Evolutionary conservation across 2,888 invertebrate species (phyloP), one percentile per base, ranked within the genome.

Genomic region (Oligia latruncula): DNA sequence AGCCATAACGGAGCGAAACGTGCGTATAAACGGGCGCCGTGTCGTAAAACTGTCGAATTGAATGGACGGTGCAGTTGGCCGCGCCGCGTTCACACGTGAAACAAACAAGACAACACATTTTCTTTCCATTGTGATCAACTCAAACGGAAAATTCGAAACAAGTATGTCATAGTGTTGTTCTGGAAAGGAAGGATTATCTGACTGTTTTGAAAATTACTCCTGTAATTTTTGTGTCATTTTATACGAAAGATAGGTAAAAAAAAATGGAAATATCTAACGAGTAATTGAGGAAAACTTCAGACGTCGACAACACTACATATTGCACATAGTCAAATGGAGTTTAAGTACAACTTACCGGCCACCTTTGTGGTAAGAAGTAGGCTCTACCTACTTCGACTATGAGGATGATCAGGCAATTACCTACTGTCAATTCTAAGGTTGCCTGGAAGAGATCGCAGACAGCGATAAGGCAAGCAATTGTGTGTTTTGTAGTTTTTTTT

Each of bases 31-130:
- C 93, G 94, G 91, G 88, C 91, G 88, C 84, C 86, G 81, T 87
- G 91, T 93, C 95, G 94, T 96, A 95, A 96, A 96, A 92, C 95
- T 95, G 95, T 95, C 95, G 93, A 93, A 94, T 84, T 90, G 93
- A 94, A 95, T 93, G 93, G 91, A 92, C 92, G 92, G 87, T 91
- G 91, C 93, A 90, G 91, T 92, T 90, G 93, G 90, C 90, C 91
- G 90, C 89, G 84, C 84, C 83, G 76, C 81, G 87, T 81, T 87
- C 86, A 86, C 83, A 85, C 82, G 87, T 86, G 89, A 82, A 88
- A 81, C 78, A 87, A 85, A 89, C 89, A 89, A 86, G 87, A 86
- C 86, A 86, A 89, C 83, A 74, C 65, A 77, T 82, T 85, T 87
- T 89, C 81, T 82, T 90, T 82, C 65, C 77, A 82, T 81, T 85